Evolutionary conservation across 2,797 vertebrate species (phyloP).

Genomic region (Todus mexicanus): DNA sequence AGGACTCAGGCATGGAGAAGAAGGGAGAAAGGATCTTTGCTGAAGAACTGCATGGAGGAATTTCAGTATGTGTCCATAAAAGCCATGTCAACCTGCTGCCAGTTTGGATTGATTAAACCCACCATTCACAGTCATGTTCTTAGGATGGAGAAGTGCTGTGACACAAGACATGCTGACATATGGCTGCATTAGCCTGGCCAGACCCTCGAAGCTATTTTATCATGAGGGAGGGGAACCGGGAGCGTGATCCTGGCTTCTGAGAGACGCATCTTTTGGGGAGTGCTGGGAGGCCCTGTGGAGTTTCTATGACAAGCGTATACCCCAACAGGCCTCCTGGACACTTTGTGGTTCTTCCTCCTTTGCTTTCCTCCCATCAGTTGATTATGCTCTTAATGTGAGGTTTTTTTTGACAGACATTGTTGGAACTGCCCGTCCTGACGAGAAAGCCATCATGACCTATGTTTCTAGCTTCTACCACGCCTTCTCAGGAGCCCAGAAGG

Average conservation of each 20-base stretch:
- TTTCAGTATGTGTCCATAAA: not conserved
- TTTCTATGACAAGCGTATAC: not conserved
- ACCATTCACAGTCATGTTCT: not conserved
- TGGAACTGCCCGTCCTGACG: conserved; percentile 96
- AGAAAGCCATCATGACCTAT: conserved; percentile 99
- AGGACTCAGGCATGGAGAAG: not conserved
- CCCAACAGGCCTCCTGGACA: not conserved
- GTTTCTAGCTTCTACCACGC: conserved; percentile 99
- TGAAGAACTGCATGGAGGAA: not conserved
- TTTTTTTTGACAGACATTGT: conserved; percentile 93
- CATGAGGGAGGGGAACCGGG: not conserved
- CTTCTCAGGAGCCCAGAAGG: conserved; percentile 99
- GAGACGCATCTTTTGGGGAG: not conserved
- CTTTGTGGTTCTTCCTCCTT: conserved; percentile 15
- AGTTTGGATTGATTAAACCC: not conserved
- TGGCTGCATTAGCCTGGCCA: not conserved
- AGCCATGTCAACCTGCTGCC: not conserved
- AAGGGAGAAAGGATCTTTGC: not conserved
- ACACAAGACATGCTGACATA: not conserved
- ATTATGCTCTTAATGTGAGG: conserved; percentile 70
- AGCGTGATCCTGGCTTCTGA: not conserved
- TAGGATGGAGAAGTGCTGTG: not conserved
- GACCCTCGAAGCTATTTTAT: not conserved
- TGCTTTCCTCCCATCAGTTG: conserved; percentile 27
- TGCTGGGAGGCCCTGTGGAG: not conserved